phyloP scores from a whole-genome alignment of 2,888 invertebrate species.

The Zygogramma bicolorata region DNA sequence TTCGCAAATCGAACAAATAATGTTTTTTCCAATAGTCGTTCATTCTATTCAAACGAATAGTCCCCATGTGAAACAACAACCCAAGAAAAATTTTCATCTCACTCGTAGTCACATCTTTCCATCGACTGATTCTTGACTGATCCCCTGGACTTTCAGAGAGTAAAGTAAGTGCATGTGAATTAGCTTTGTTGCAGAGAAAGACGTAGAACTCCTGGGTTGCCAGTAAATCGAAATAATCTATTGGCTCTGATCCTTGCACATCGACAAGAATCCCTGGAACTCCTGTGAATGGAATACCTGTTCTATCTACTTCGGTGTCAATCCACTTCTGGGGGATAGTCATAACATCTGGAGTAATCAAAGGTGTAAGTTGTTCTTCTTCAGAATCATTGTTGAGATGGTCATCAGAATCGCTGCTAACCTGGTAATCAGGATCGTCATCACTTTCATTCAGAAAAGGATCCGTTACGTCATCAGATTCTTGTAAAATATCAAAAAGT shows the following conservation, averaged over 20 bases:
- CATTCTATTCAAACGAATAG: not conserved
- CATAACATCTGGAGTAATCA: too few relatives aligned
- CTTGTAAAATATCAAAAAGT: not conserved
- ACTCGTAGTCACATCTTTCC: conserved; percentile 1
- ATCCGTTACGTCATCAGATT: not conserved
- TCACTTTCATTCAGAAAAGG: not conserved
- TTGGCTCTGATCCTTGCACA: too few relatives aligned
- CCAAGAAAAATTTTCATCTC: conserved; percentile 9
- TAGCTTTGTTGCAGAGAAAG: too few relatives aligned
- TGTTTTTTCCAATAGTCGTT: not conserved
- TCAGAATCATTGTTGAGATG: too few relatives aligned
- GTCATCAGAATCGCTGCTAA: not conserved
- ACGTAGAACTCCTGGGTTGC: too few relatives aligned
- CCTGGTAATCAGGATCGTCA: not conserved
- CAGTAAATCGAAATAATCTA: too few relatives aligned
- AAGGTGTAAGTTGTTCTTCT: too few relatives aligned
- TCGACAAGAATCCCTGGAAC: too few relatives aligned
- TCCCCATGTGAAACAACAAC: conserved; percentile 3
- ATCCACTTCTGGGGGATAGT: too few relatives aligned
- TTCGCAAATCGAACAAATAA: not conserved
- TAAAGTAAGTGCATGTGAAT: too few relatives aligned
- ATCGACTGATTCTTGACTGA: not conserved
- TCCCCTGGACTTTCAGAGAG: not conserved
- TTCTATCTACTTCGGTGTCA: too few relatives aligned
- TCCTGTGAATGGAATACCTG: too few relatives aligned